Evolutionary conservation across 2,113 vertebrate species (phyloP), one percentile per base, ranked within the genome.

Genomic region (Chlorodrepanis virens): DNA sequence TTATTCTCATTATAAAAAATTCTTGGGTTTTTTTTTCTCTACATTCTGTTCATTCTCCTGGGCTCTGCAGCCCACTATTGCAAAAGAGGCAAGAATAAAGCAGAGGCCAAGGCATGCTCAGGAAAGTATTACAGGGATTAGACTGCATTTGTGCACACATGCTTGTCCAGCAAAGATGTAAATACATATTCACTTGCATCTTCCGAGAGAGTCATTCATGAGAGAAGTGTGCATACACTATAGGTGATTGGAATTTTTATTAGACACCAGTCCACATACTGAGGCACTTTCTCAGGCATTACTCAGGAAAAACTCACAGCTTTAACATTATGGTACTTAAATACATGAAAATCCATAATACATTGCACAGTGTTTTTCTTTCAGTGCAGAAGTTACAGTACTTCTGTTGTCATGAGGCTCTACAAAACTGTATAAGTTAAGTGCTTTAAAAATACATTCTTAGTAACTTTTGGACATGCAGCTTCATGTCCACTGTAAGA

Each of bases 261-360:
- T 74, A 54, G 76, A 68, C 4, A 8, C 40, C 64, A 42, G n/a
- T 88, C 25, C 28, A 12, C 1, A 6, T 27, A 63, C 21, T 0
- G 1, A 89, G 40, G 40, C 79, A 53, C 14, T 72, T 93, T 78
- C 49, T 96, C 90, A 94, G 88, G 28, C 5, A 6, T 95, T 95
- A 96, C 96, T 96, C 96, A 96, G 96, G 96, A 93, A 94, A 96
- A 97, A 87, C 87, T 93, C 67, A 57, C 37, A 72, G 31, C n/a
- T 92, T 89, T 79, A 78, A 69, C 12, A 12, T 53, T 64, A 40
- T 8, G n/a, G 39, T 61, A 27, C 15, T 81, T 33, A 42, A 47
- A 65, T 28, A 65, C 10, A 65, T 31, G 33, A 63, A 87, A 89
- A 93, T 42, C 17, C 22, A 33, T 39, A 52, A 37, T 9, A 65